Evolutionary conservation across 92 coral and sea anemone species (phyloP).

Genomic region (Porites lobata): DNA sequence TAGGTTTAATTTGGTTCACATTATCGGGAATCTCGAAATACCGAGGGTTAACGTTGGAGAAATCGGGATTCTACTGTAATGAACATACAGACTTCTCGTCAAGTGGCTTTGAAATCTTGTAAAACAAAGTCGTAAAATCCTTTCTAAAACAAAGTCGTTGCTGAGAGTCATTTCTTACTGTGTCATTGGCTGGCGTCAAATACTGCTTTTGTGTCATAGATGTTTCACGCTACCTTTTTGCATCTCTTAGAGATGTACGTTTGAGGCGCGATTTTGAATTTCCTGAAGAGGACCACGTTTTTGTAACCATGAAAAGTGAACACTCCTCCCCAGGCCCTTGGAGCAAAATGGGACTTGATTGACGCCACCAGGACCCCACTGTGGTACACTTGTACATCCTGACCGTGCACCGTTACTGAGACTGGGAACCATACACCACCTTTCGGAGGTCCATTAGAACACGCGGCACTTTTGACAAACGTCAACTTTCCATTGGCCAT

Average conservation of each 20-base stretch:
- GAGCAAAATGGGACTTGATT: constrained; percentile 37
- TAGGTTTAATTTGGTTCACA: too few relatives aligned
- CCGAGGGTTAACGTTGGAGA: too few relatives aligned
- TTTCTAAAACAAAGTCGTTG: too few relatives aligned
- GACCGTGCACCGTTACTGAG: constrained; percentile 36
- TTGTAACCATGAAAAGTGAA: constrained; percentile 33
- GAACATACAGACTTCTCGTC: too few relatives aligned
- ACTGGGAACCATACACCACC: constrained; percentile 65
- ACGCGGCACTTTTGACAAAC: constrained; percentile 16
- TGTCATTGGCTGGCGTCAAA: too few relatives aligned
- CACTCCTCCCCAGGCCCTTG: constrained; percentile 29
- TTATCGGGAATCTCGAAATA: too few relatives aligned
- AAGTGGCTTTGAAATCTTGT: too few relatives aligned
- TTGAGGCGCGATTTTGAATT: constrained; percentile 25
- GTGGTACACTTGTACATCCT: constrained; percentile 18
- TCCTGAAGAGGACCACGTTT: constrained; percentile 36
- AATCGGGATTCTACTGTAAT: too few relatives aligned
- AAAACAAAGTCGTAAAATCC: too few relatives aligned
- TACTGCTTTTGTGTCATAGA: too few relatives aligned
- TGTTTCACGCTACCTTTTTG: background rate
- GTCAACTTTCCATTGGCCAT: constrained; percentile 1
- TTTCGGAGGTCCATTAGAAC: constrained; percentile 64
- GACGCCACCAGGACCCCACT: constrained; percentile 49
- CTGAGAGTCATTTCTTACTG: too few relatives aligned
- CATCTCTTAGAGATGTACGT: background rate